A percentile compares a stretch with the other conserved stretches of the same genome.
Evolutionary conservation across 37 sponge, comb jelly and placozoan species (phyloP).

Genomic region (Bolinopsis microptera): DNA sequence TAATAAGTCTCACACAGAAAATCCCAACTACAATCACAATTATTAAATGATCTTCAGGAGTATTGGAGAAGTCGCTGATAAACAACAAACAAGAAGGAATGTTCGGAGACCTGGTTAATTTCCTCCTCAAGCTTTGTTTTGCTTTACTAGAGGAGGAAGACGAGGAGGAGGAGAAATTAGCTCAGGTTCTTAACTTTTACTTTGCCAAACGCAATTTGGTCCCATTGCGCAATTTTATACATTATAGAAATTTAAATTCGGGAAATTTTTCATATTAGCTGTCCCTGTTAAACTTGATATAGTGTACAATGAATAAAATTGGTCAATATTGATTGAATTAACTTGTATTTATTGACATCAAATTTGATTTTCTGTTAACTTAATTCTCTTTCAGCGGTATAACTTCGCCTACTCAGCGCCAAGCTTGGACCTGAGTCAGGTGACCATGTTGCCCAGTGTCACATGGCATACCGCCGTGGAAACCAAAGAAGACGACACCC

Average conservation of each 20-base stretch:
- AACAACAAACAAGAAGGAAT: slow-evolving; percentile 59
- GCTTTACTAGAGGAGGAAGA: slow-evolving; percentile 68
- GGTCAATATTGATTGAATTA: too few relatives aligned
- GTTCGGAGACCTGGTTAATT: slow-evolving; percentile 64
- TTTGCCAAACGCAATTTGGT: neutral
- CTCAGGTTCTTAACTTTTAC: neutral
- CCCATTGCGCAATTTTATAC: too few relatives aligned
- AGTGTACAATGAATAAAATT: too few relatives aligned
- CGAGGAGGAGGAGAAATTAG: slow-evolving; percentile 62
- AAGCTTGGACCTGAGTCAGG: neutral
- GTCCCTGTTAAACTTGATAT: too few relatives aligned
- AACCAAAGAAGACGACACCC: neutral
- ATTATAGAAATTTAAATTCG: too few relatives aligned
- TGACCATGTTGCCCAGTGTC: slow-evolving; percentile 10
- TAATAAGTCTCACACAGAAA: too few relatives aligned
- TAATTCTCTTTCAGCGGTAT: slow-evolving; percentile 24
- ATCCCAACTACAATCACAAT: neutral
- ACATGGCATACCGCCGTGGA: neutral
- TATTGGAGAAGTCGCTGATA: slow-evolving; percentile 14
- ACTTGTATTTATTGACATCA: too few relatives aligned
- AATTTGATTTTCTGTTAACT: too few relatives aligned
- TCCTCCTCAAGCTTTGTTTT: slow-evolving; percentile 58
- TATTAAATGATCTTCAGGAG: neutral
- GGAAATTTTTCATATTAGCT: too few relatives aligned
- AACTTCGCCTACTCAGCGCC: neutral